These are phyloP conservation scores for Xylota segnis DNA, from an alignment of 2,888 invertebrate genomes.

Conservation along the genomic window DNA sequence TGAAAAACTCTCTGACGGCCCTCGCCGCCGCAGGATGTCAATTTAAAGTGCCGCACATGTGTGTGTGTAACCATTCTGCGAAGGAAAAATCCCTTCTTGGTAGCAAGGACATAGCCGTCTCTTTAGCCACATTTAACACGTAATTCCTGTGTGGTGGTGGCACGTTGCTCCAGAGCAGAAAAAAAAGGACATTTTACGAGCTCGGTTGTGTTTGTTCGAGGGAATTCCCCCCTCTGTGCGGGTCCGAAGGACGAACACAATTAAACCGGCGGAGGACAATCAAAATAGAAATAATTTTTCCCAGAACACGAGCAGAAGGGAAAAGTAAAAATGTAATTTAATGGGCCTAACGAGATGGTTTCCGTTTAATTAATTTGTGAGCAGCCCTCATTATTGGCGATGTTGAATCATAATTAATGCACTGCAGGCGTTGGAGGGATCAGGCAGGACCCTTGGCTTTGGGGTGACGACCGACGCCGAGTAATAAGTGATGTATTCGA, in stretches of 20 bases:
- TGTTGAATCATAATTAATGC: constrained; percentile 68
- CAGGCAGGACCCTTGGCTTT: neutral
- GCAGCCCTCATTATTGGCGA: constrained; percentile 57
- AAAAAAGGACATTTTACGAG: constrained; percentile 2
- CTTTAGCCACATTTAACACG: constrained; percentile 11
- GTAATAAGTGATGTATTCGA: neutral
- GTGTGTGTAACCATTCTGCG: constrained; percentile 36
- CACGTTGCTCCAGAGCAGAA: neutral
- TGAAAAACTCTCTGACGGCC: neutral
- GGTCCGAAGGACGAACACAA: constrained; percentile 22
- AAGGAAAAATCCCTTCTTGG: constrained; percentile 12
- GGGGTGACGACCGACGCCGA: neutral
- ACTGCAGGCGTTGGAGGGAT: constrained; percentile 40
- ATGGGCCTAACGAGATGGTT: constrained; percentile 59
- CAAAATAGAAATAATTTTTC: constrained; percentile 49
- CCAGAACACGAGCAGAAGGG: constrained; percentile 22
- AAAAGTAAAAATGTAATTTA: constrained; percentile 25
- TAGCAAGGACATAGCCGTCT: constrained; percentile 7
- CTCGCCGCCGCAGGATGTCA: constrained; percentile 7
- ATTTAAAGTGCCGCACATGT: neutral
- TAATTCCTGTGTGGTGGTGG: neutral
- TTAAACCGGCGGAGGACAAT: constrained; percentile 5
- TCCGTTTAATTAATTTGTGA: constrained; percentile 72
- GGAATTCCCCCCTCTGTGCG: neutral
- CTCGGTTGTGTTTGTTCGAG: neutral